phyloP scores from a whole-genome alignment of 2,113 vertebrate species.

The Zosterops lateralis region DNA sequence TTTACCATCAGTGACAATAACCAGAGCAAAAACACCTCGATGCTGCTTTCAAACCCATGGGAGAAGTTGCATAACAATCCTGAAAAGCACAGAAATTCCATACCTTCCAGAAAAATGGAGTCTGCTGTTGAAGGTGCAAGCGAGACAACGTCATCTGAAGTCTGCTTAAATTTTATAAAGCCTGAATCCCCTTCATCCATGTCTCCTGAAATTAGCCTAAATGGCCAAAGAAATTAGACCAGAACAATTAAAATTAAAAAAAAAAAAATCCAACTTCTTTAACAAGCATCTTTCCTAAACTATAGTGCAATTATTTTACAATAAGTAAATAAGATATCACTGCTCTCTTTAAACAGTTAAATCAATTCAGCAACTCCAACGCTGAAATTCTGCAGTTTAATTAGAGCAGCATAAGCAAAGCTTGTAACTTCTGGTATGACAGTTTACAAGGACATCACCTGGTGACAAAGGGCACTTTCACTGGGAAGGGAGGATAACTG shows the following conservation, averaged over 20 bases:
- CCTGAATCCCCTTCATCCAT: slow-evolving; percentile 90
- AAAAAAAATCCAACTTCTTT: not conserved
- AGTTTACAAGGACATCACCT: not conserved
- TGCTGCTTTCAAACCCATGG: not conserved
- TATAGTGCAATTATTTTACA: not conserved
- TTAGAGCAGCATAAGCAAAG: not conserved
- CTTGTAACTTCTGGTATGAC: not conserved
- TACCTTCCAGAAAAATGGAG: slow-evolving; percentile 89
- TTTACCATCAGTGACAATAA: not conserved
- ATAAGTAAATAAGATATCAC: not conserved
- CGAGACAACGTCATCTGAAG: slow-evolving; percentile 81
- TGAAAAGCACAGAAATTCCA: not conserved
- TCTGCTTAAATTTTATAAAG: slow-evolving; percentile 78
- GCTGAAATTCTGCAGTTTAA: not conserved
- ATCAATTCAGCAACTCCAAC: not conserved
- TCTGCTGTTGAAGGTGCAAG: slow-evolving; percentile 83
- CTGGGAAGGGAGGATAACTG: not conserved
- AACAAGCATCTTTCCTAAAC: not conserved
- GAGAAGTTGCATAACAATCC: not conserved
- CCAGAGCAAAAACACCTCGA: not conserved
- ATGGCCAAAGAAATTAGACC: slow-evolving; percentile 38
- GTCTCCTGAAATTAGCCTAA: slow-evolving; percentile 84
- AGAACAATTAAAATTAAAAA: not conserved
- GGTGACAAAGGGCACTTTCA: slow-evolving; percentile 28
- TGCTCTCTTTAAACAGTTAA: not conserved